A percentile compares a stretch with the other conserved stretches of the same genome.
These are phyloP conservation scores for Oxytorus armatus DNA, from an alignment of 2,888 invertebrate species.

Conservation along the genomic window DNA sequence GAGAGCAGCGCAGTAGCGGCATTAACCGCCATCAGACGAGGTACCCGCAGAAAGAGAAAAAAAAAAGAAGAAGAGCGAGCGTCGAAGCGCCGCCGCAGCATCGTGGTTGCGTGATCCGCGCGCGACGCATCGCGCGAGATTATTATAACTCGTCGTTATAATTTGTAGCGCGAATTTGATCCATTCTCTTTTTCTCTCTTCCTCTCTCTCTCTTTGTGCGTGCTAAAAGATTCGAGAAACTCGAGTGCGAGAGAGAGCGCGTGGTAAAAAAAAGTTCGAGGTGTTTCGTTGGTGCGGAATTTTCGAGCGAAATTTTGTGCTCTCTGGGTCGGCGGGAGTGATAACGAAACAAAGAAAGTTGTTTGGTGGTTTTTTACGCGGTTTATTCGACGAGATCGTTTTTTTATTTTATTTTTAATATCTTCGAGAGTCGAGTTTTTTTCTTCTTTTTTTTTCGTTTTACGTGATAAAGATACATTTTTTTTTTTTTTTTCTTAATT, in stretches of 20 bases:
- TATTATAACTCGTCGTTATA: constrained; percentile 8
- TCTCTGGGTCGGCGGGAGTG: constrained; percentile 9
- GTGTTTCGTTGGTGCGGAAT: constrained; percentile 4
- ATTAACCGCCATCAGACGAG: constrained; percentile 29
- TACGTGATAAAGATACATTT: constrained; percentile 9
- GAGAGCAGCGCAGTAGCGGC: constrained; percentile 43
- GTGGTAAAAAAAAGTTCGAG: background rate
- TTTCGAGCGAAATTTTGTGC: background rate
- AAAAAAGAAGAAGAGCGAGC: constrained; percentile 31
- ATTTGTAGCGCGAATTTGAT: constrained; percentile 34
- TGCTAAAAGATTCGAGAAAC: background rate
- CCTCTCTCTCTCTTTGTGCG: background rate
- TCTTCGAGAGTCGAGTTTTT: background rate
- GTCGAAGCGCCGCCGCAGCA: constrained; percentile 60
- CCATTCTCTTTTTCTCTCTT: background rate
- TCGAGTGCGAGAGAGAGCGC: background rate
- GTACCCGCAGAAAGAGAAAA: constrained; percentile 2
- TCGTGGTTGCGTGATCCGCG: constrained; percentile 66
- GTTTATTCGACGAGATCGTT: background rate
- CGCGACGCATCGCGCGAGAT: constrained; percentile 53
- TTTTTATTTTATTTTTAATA: background rate
- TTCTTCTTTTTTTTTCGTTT: background rate
- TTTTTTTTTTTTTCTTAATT: background rate
- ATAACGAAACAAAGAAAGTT: background rate
- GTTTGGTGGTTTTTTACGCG: too few species aligned